Evolutionary conservation across 2,113 vertebrate species (phyloP).

Genomic region (Oryzias curvinotus): DNA sequence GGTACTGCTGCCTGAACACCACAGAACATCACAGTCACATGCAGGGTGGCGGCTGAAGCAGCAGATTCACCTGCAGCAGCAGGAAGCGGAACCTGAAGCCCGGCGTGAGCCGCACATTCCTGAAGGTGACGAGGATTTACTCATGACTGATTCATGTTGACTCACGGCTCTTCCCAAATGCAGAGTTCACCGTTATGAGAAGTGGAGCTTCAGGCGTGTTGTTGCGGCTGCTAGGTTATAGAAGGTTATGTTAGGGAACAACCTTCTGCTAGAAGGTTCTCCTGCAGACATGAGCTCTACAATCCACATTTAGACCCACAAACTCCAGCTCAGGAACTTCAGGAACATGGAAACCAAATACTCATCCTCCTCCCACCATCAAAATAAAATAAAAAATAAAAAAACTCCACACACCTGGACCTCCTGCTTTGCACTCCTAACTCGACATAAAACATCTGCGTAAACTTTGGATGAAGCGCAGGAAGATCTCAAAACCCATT

Average conservation of each 20-base stretch:
- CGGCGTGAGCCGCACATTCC: slow-evolving; percentile 14
- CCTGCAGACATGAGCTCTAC: slow-evolving; percentile 5
- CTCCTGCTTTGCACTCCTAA: too few species aligned
- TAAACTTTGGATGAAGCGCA: too few species aligned
- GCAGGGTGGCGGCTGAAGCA: background rate
- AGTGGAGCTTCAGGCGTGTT: background rate
- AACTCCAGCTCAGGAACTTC: slow-evolving; percentile 5
- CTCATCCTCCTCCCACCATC: background rate
- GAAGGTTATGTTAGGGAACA: too few species aligned
- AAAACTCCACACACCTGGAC: too few species aligned
- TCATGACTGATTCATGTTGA: slow-evolving; percentile 38
- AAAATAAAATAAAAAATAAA: too few species aligned
- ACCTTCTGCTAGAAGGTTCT: background rate
- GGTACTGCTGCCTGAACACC: slow-evolving; percentile 10
- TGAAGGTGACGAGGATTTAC: slow-evolving; percentile 29
- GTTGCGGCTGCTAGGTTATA: background rate
- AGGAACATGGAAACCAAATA: slow-evolving; percentile 6
- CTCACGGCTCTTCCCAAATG: slow-evolving; percentile 4
- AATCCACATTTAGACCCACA: slow-evolving; percentile 36
- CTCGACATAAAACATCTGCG: too few species aligned
- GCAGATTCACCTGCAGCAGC: background rate
- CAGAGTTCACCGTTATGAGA: background rate
- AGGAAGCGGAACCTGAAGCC: background rate
- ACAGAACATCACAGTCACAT: background rate
- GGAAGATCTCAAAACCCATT: slow-evolving; percentile 21